A percentile compares a stretch with the other conserved stretches of the same genome.
Conservation (phyloP, 2,113 vertebrate genomes). For the Apteryx mantelli region DNA sequence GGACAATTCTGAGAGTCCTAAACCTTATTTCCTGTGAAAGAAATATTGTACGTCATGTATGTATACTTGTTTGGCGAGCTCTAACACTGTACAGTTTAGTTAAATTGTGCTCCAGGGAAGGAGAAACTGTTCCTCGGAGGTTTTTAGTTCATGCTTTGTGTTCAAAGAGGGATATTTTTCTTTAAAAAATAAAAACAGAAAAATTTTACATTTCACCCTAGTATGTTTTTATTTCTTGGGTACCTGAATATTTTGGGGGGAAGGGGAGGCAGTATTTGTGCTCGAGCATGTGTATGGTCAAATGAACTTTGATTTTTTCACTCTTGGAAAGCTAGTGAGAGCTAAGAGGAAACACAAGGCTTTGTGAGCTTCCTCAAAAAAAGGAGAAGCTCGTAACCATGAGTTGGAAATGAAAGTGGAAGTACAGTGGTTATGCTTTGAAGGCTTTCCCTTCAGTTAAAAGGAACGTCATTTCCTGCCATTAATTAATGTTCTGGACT, state of each 20-base stretch:
- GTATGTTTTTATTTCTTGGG: neutral
- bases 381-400: neutral
- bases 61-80: constrained; percentile 31
- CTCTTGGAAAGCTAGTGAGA: neutral
- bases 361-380: neutral
- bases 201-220: neutral
- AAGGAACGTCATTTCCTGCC: neutral
- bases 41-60: constrained; percentile 33
- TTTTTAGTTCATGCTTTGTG: constrained; percentile 72
- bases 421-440: neutral
- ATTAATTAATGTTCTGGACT: neutral
- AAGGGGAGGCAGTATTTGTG: neutral
- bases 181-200: constrained; percentile 75
- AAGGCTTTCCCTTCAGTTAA: neutral
- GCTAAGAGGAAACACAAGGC: neutral
- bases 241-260: neutral
- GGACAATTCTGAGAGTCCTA: neutral
- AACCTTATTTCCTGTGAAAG: constrained; percentile 42
- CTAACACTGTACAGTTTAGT: constrained; percentile 59
- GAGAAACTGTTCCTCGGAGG: constrained; percentile 22
- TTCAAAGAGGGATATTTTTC: constrained; percentile 80
- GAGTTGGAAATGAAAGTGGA: neutral
- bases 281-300: neutral
- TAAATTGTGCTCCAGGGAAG: neutral
- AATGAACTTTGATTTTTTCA: neutral